Base-by-base conservation (phyloP, 1,140 invertebrate species). In the Drosophila miranda region DNA sequence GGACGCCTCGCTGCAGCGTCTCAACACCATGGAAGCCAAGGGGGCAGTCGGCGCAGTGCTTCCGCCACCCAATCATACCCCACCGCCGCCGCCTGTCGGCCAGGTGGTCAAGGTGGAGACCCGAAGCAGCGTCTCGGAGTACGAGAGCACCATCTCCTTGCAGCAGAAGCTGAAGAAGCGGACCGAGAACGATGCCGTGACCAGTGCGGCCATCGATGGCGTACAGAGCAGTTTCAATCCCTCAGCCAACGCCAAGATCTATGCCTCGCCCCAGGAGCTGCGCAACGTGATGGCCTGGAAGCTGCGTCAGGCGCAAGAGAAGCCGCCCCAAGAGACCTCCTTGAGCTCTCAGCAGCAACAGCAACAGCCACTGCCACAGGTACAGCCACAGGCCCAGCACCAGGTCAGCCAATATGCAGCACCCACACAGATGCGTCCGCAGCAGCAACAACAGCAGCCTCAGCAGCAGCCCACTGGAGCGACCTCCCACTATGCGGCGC, bases 141-240 rank as follows among this genome's bases (percentile, higher is more conserved):
- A 91, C 50, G 90, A 91, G 66, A 90, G 89, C 60, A 91, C 90
- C 46, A 49, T 91, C 16, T 78, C 89, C 6, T 42, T 92, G 84
- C 74, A 86, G 55, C 90, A 90, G 62, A 89, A 84, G 68, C 79
- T 81, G 46, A 87, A 86, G 75, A 89, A 89, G 73, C 77, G 88
- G 0, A 38, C 78, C 6, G 89, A 90, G 55, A 90, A 79, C 55
- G 79, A 91, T 69, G 77, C 83, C 6, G 83, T 88, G 51, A 91
- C 79, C 49, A 76, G 80, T 54, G 90, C 83, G 3, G 74, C 90
- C 34, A 84, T 90, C 26, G 87, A 90, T 50, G 83, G 89, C 49
- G 92, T 96, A 30, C 95, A 96, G 92, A 97, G 96, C 8, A 96
- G 96, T 75, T 98, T 98, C 91, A 94, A 95, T 68, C 97, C 97